Base-by-base conservation (phyloP, 2,888 invertebrate species). In the Xanthia togata region DNA sequence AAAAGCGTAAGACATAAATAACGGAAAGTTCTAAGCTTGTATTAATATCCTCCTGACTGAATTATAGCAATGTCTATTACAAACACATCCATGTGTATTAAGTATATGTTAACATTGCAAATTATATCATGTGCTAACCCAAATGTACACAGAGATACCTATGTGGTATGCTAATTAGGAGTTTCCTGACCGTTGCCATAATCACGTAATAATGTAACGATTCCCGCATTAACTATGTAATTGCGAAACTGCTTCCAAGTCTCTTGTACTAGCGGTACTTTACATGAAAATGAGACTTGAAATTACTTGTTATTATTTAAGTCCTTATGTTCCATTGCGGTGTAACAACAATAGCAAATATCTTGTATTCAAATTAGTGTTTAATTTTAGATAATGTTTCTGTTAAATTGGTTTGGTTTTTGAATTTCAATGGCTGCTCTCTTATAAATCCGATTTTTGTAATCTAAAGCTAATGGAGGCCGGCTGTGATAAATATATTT, bases 201-300 rank as follows among this genome's bases (percentile, higher is more conserved):
- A 72, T 82, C 68, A 82, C 82, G 55, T 74, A 47, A 79, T 80
- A 67, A 72, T 69, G 60, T 65, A 73, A 70, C 35, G 38, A 73
- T 84, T 70, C 69, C 63, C 59, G 20, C 76, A 55, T 83, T 79
- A 60, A 63, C 69, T 70, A 55, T 71, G 59, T 74, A 69, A 71
- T 44, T 55, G 50, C 26, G 67, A 57, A 67, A 74, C 68, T 55
- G 70, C 59, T 69, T 60, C 64, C 63, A 77, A 82, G 63, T 55
- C 53, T n/a, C 31, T 60, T 78, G 60, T 72, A 31, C 60, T 80
- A 50, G 62, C 17, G 57, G 35, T 38, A 62, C 53, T 69, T 77
- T 44, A 81, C 63, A 77, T 59, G 44, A 17, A 41, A 81, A 67
- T 83, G 62, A 47, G n/a, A 67, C 44, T 80, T 62, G 47, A 17